phyloP scores from a whole-genome alignment of 2,797 vertebrate species.

The Pteropus rufus region DNA sequence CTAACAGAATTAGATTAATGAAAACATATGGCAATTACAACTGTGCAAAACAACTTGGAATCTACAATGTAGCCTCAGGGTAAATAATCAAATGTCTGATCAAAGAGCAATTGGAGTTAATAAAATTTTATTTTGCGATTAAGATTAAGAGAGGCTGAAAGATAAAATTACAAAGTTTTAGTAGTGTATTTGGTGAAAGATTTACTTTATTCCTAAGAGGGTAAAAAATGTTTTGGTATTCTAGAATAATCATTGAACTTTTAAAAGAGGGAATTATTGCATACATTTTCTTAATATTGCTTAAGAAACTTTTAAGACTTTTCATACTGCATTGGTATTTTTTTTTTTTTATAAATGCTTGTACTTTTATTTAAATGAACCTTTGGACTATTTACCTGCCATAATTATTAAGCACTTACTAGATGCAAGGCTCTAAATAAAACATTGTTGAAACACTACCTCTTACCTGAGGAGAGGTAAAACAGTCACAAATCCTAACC shows the following conservation, averaged over 20 bases:
- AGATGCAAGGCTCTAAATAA: neutral
- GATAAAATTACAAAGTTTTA: slow-evolving; percentile 64
- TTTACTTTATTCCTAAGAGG: slow-evolving; percentile 15
- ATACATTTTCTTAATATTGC: neutral
- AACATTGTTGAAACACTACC: neutral
- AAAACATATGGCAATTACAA: slow-evolving; percentile 86
- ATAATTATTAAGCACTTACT: neutral
- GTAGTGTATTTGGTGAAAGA: slow-evolving; percentile 57
- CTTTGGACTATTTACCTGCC: neutral
- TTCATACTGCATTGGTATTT: neutral
- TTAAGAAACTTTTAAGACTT: neutral
- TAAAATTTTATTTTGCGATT: slow-evolving; percentile 76
- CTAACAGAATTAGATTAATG: slow-evolving; percentile 83
- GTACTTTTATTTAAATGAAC: neutral
- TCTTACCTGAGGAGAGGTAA: neutral
- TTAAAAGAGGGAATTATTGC: neutral
- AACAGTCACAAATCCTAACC: neutral
- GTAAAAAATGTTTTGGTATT: neutral
- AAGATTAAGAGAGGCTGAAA: slow-evolving; percentile 68
- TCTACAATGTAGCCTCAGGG: slow-evolving; percentile 75
- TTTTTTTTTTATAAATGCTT: neutral
- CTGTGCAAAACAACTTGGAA: slow-evolving; percentile 80
- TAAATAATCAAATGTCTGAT: slow-evolving; percentile 83
- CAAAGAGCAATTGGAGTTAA: slow-evolving; percentile 81
- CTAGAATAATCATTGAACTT: neutral